These are phyloP conservation scores for Ascidia mentula DNA, from an alignment of 23 tunicate species.

Conservation along the genomic window DNA sequence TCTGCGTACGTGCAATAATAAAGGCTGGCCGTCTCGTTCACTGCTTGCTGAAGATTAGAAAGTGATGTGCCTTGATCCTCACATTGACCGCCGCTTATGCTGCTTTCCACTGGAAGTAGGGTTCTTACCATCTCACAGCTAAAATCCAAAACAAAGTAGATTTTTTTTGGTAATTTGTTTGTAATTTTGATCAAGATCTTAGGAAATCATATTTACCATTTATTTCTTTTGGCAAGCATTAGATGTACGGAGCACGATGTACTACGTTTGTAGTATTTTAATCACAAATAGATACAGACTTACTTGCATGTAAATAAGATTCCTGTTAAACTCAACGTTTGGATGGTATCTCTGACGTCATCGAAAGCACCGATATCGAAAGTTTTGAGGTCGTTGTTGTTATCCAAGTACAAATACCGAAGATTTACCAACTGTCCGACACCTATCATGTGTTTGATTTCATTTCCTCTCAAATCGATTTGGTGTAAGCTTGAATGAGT, in stretches of 20 bases:
- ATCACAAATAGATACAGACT: no score
- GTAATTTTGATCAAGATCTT: no score
- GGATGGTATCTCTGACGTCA: slow-evolving; percentile 18
- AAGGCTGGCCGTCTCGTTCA: background rate
- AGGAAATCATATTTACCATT: no score
- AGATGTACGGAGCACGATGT: no score
- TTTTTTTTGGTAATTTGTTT: no score
- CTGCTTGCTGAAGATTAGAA: background rate
- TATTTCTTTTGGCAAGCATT: no score
- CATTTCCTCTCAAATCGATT: background rate
- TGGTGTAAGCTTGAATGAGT: background rate
- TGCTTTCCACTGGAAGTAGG: background rate
- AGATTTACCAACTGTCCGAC: slow-evolving; percentile 8
- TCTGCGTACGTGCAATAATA: slow-evolving; percentile 20
- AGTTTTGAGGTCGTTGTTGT: slow-evolving; percentile 18
- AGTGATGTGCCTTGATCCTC: background rate
- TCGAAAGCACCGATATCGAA: slow-evolving; percentile 6
- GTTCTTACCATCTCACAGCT: slow-evolving; percentile 20
- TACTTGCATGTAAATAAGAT: slow-evolving; percentile 7
- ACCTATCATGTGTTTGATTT: slow-evolving; percentile 1
- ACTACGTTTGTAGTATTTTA: no score
- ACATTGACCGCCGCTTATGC: slow-evolving; percentile 17
- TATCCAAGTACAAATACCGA: background rate
- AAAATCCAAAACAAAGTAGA: background rate
- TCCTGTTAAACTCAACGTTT: background rate